Percentiles rank a stretch among this genome's conserved stretches.
phyloP scores from a whole-genome alignment of 53 echinoderm and acorn worm species.

The Luidia sarsii region DNA sequence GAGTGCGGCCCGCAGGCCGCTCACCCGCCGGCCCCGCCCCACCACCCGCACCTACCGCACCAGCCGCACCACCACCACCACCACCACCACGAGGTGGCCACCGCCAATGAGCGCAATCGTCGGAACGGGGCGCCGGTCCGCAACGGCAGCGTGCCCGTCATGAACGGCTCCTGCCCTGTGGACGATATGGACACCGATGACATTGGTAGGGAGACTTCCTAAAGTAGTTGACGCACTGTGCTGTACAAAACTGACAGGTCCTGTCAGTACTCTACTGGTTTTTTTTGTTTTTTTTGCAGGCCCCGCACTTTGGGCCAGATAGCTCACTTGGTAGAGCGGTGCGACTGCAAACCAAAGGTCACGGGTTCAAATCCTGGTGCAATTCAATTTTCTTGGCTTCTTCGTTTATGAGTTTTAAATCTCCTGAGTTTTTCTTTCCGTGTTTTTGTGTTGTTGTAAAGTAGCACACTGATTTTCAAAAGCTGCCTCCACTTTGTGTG shows the following conservation, averaged over 20 bases:
- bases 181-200: conserved; percentile 99
- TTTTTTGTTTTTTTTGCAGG: no score
- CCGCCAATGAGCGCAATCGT: conserved; percentile 54
- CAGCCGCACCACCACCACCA: conserved; percentile 27
- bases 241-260: neutral
- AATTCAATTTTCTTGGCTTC: no score
- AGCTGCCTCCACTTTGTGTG: no score
- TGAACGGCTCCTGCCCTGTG: conserved; percentile 84
- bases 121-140: conserved; percentile 58
- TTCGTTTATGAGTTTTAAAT: no score
- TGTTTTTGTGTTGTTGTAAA: no score
- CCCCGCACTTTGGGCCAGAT: no score
- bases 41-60: conserved; percentile 14
- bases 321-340: no score
- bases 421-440: no score
- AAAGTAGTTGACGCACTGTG: neutral
- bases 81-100: conserved; percentile 37
- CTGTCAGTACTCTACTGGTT: neutral
- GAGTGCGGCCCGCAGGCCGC: conserved; percentile 31
- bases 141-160: conserved; percentile 71
- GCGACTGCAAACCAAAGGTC: no score
- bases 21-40: neutral
- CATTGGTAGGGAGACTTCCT: conserved; percentile 60
- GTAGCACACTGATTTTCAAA: no score
- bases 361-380: no score